Evolutionary conservation across 2,888 invertebrate species (phyloP), one percentile per base, ranked within the genome.

Genomic region (Pyralis farinalis): DNA sequence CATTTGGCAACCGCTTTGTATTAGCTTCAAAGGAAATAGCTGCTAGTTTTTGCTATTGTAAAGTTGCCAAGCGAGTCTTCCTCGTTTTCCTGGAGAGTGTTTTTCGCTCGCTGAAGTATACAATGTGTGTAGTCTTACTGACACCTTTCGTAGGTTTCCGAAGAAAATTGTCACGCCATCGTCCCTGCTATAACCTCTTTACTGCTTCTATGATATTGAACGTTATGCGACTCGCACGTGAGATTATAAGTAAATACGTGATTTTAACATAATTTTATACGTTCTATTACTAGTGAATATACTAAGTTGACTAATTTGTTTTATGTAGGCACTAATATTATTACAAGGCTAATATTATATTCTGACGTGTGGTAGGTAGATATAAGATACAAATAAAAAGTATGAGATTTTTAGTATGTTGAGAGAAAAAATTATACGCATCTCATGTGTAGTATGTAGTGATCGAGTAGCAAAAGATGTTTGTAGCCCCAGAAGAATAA

Each of bases 151-250:
- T 54, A 55, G 66, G 65, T 60, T 71, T 69, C 62, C 58, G 63
- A 53, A 43, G 58, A 63, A 64, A 71, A 69, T 83, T 74, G 71
- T 71, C 78, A 80, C 77, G 67, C 68, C 62, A 72, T 76, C 58
- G 63, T 58, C 61, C 60, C 64, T 66, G 64, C 66, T 65, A 70
- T 74, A 78, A 73, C 71, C 66, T 63, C 66, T 70, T 28, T 28
- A 36, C 36, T 28, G 10, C 28, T 36, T 12, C 16, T 28, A 27
- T 35, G 36, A 36, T 29, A 36, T 36, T 12, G 29, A 36, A 25
- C 7, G 25, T 25, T 25, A 25, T n/a, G 7, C 25, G 25, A 7
- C 1, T 2, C 25, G 25, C 25, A 25, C 25, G 25, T 25, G 25
- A 7, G 25, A 3, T 16, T 16, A 4, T 16, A 16, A 16, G 16